Evolutionary conservation across 92 coral and sea anemone genomes (phyloP).

Genomic region (Epizoanthus ramosus): DNA sequence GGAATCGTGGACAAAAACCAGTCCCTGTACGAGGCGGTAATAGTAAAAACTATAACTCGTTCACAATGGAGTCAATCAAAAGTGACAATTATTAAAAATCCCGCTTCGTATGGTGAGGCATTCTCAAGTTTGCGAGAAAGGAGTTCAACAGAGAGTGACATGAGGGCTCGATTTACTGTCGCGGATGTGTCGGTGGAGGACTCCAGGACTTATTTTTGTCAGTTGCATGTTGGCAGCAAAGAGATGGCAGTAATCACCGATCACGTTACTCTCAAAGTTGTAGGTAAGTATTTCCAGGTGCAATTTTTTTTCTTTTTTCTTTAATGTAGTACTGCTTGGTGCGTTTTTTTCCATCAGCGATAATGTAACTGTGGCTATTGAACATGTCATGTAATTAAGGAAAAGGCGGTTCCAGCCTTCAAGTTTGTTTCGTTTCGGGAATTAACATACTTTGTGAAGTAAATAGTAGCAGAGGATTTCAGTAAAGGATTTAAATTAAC

Average conservation of each 20-base stretch:
- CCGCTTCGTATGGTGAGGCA: conserved; percentile 22
- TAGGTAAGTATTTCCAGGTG: background rate
- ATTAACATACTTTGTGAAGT: background rate
- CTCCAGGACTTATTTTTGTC: conserved; percentile 22
- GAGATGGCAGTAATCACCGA: background rate
- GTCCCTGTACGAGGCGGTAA: conserved; percentile 11
- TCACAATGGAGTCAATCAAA: background rate
- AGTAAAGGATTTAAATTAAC: background rate
- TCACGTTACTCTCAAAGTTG: conserved; percentile 17
- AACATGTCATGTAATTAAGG: background rate
- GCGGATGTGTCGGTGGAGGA: conserved; percentile 4
- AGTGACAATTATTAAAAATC: conserved; percentile 6
- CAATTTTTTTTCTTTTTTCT: background rate
- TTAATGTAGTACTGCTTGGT: conserved; percentile 5
- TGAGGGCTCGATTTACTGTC: conserved; percentile 20
- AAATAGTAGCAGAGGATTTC: no score
- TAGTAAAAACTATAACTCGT: conserved; percentile 25
- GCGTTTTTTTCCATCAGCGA: conserved; percentile 2
- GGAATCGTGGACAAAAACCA: conserved; percentile 21
- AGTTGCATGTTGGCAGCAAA: background rate
- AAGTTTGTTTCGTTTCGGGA: background rate
- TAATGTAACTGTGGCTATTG: background rate
- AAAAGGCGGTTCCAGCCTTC: background rate
- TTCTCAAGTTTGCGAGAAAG: conserved; percentile 34
- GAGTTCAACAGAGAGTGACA: conserved; percentile 15